Conservation (phyloP, 2,888 invertebrate species). For the Heteromyza rotundicornis region DNA sequence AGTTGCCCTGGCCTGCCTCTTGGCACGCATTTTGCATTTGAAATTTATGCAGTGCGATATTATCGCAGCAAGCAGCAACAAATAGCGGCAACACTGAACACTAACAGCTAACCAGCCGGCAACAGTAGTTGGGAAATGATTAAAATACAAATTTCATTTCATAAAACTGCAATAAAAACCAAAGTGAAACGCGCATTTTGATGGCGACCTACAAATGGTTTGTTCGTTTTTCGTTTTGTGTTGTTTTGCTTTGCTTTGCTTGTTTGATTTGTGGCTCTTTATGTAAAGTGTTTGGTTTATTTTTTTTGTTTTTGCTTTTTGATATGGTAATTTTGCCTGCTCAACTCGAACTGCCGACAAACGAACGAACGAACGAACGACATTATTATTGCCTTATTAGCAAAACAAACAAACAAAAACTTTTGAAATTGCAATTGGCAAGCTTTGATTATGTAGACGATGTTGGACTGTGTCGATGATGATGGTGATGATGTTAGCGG, state of each 20-base stretch:
- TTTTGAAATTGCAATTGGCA: background rate
- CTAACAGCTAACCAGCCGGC: background rate
- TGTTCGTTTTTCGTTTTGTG: background rate
- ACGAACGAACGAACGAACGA: background rate
- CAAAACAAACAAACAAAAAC: slow-evolving; percentile 21
- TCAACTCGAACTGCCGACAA: background rate
- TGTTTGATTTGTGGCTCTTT: too few species aligned
- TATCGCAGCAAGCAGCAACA: background rate
- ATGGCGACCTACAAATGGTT: slow-evolving; percentile 13
- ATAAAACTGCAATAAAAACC: slow-evolving; percentile 11
- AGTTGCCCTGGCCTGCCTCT: too few species aligned
- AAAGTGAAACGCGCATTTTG: background rate
- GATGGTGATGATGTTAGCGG: too few species aligned
- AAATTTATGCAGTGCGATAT: slow-evolving; percentile 4
- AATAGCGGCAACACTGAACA: background rate
- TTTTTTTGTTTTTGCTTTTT: background rate
- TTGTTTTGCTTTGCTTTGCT: too few species aligned
- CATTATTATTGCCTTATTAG: slow-evolving; percentile 12
- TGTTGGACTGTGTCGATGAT: too few species aligned
- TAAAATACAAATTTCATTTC: slow-evolving; percentile 1
- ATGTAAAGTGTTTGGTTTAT: too few species aligned
- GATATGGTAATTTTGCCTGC: background rate
- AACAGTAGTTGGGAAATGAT: background rate
- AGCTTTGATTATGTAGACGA: background rate
- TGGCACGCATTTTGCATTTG: too few species aligned